Base-by-base conservation (phyloP, 2,113 vertebrate species). In the Aleadryas rufinucha region DNA sequence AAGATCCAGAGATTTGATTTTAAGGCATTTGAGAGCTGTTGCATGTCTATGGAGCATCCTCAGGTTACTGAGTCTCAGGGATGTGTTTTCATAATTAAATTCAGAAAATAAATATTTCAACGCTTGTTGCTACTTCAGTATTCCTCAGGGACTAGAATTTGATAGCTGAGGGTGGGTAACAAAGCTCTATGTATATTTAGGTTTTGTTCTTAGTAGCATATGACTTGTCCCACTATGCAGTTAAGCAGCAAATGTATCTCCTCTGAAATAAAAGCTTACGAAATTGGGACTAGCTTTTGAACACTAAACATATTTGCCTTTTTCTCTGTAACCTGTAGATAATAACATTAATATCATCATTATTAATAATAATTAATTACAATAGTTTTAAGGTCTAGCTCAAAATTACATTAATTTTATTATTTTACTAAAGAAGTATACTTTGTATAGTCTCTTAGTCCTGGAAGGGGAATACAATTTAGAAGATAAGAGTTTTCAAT, bases 141-240 rank as follows among this genome's bases (percentile, higher is more conserved):
- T 90, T 94, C 91, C 85, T 92, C 49, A 71, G 84, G 39, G 90
- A 94, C 42, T 70, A 31, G 65, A 70, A 87, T 52, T 75, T 94
- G 84, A 69, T 87, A 92, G 66, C 79, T 87, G 13, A 41, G 74
- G 61, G 50, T 65, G 39, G 86, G 54, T 97, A 96, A 97, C 94
- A 83, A 96, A 97, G 83, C 39, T 95, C 65, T 87, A 13, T 87
- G 91, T 96, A 92, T 96, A 90, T 96, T 97, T 95, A 79, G 82
- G 90, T 97, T 97, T 97, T 97, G 77, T 93, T 97, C 96, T 91
- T 96, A 96, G 83, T 82, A 91, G 30, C 76, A 80, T 90, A 90
- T 95, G 95, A 96, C 74, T 94, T 96, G 45, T 69, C 61, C 79
- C 68, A 76, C 92, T 95, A 60, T 88, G 70, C 69, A 97, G 59